These are phyloP conservation scores for Notamacropus eugenii DNA, from an alignment of 2,797 vertebrate genomes.

Conservation along the genomic window DNA sequence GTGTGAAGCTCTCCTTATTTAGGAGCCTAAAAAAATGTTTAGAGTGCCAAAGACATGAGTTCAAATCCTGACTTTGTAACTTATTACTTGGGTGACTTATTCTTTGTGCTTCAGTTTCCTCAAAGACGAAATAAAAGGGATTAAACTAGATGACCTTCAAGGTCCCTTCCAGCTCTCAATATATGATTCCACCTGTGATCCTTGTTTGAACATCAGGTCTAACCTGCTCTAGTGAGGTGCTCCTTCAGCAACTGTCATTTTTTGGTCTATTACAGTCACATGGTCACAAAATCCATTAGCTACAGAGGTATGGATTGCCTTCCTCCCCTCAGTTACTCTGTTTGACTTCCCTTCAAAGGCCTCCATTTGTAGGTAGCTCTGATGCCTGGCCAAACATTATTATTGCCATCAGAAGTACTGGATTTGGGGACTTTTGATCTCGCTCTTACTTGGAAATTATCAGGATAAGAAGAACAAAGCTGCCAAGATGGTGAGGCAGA, in stretches of 20 bases:
- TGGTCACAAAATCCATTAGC: neutral
- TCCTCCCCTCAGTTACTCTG: neutral
- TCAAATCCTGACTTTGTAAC: neutral
- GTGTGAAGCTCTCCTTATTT: neutral
- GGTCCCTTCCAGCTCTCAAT: neutral
- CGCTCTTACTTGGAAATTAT: slow-evolving; percentile 51
- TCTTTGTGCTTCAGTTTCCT: neutral
- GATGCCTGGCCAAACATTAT: neutral
- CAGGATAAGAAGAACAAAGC: slow-evolving; percentile 60
- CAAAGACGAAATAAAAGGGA: neutral
- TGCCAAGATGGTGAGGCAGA: slow-evolving; percentile 58
- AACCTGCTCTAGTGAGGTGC: neutral
- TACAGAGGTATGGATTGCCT: neutral
- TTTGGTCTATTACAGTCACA: neutral
- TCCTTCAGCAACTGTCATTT: neutral
- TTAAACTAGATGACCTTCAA: neutral
- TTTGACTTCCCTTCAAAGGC: slow-evolving; percentile 32
- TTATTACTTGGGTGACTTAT: neutral
- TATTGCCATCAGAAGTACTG: neutral
- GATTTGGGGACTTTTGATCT: neutral
- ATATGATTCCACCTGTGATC: neutral
- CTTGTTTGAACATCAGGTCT: neutral
- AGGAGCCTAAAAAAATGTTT: neutral
- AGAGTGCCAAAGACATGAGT: neutral
- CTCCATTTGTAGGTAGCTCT: neutral